Evolutionary conservation across 2,113 vertebrate genomes (phyloP), one percentile per base, ranked within the genome.

Genomic region (Sceloporus tristichus): DNA sequence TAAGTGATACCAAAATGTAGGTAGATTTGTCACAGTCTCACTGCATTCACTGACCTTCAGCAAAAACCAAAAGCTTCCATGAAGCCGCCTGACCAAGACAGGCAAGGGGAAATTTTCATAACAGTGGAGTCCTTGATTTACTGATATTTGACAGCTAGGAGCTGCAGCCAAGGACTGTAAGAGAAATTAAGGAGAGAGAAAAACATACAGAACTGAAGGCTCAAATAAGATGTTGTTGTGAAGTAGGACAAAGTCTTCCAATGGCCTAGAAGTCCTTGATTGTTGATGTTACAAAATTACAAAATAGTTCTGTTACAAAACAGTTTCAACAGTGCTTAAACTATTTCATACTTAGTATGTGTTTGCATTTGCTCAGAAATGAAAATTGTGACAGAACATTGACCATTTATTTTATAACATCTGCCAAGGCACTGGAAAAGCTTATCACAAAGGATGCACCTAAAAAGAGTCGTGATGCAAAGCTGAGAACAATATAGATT

Each of bases 371-470:
- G 54, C 59, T 56, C 70, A 62, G 42, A 21, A 65, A 71, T n/a
- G 53, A n/a, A 70, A 79, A 78, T 71, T n/a, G 42, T 40, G 40
- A 23, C 23, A 53, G 21, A 75, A 74, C 7, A 29, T 75, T 62
- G 25, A 16, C 7, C 3, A 8, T 71, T 71, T 71, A 71, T 71
- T 42, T 76, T 16, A 40, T 27, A 59, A n/a, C 65, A 82, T 34
- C 40, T 85, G 70, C 11, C 9, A 4, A 70, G 29, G 87, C 88
- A 91, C 90, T 85, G 92, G 84, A 74, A 86, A 71, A 79, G 62
- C 13, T 16, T 79, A 70, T 78, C 79, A 92, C 87, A 93, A 88
- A 92, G 89, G 87, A 87, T n/a, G 53, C 68, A 79, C 76, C 38
- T 27, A 68, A 85, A 3, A 40, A 79, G 4, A 23, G 25, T 8